phyloP scores from a whole-genome alignment of 2,797 vertebrate species.

The Tympanoctomys barrerae region DNA sequence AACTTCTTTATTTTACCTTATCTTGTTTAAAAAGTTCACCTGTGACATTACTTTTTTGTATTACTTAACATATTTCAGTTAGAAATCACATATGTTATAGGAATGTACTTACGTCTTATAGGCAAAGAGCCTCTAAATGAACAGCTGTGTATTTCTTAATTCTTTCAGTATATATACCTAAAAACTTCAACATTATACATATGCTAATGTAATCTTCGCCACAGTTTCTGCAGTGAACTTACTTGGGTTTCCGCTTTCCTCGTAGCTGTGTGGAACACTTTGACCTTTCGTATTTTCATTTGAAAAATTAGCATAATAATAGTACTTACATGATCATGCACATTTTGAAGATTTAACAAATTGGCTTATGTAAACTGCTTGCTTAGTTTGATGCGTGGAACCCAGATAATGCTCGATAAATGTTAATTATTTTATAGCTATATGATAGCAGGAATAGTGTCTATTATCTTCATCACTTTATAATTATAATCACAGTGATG shows the following conservation, averaged over 20 bases:
- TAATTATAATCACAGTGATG: neutral
- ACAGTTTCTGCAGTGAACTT: neutral
- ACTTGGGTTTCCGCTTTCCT: neutral
- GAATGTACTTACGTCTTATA: neutral
- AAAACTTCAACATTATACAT: neutral
- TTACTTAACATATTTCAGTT: neutral
- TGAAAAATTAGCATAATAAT: constrained; percentile 2
- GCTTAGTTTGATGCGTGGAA: neutral
- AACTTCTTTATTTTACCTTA: neutral
- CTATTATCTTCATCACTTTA: neutral
- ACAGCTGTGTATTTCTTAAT: neutral
- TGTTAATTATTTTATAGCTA: neutral
- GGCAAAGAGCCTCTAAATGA: neutral
- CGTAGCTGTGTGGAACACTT: neutral
- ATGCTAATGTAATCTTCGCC: neutral
- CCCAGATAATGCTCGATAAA: neutral
- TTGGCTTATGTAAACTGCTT: neutral
- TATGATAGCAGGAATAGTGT: neutral
- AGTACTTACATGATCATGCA: neutral
- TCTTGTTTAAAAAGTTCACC: neutral
- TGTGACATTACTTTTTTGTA: constrained; percentile 8
- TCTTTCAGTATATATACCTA: neutral
- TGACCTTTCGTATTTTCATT: neutral
- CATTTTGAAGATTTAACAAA: neutral
- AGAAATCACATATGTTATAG: neutral